Evolutionary conservation across 2,797 vertebrate genomes (phyloP), one percentile per base, ranked within the genome.

Genomic region (Heterohyrax brucei): DNA sequence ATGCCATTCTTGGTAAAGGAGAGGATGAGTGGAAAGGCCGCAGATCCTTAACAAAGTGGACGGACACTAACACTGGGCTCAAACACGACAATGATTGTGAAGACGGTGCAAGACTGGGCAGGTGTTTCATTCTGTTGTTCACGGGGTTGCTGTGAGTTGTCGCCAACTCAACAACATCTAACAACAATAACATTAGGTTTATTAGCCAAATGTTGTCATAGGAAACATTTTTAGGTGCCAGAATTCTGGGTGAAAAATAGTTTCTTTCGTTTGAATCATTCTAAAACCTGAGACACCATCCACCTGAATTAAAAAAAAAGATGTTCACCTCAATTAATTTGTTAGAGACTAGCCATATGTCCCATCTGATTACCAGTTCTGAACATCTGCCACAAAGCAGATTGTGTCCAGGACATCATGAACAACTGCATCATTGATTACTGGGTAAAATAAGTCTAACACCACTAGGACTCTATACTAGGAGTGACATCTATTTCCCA

Each of bases 381-480:
- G 70, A 96, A 95, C 97, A 96, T 91, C 95, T 96, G 96, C 91
- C 96, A 91, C 82, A 78, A 89, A 93, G 95, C 62, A 96, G 96
- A 81, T 84, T 95, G 70, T 96, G 95, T 96, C 95, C 91, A 78
- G 95, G 95, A 96, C 96, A 89, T 16, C 22, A 72, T 87, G 94
- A 97, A 95, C 94, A 91, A 26, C 94, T 91, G 48, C 86, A 93
- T 94, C 94, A 87, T 89, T 96, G 91, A 87, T 88, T 50, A 92
- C 3, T 4, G 70, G 48, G 59, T 18, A 50, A 72, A 89, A 13
- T 13, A 18, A 76, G 18, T 5, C 18, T 48, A 16, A 30, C 2
- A 19, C n/a, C 19, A 10, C 53, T 26, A 22, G 79, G 33, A 28
- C 83, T 33, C 72, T 5, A 21, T 21, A 22, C 76, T 28, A n/a